Evolutionary conservation across 2,797 vertebrate genomes (phyloP).

Genomic region (Simalia tracyae): DNA sequence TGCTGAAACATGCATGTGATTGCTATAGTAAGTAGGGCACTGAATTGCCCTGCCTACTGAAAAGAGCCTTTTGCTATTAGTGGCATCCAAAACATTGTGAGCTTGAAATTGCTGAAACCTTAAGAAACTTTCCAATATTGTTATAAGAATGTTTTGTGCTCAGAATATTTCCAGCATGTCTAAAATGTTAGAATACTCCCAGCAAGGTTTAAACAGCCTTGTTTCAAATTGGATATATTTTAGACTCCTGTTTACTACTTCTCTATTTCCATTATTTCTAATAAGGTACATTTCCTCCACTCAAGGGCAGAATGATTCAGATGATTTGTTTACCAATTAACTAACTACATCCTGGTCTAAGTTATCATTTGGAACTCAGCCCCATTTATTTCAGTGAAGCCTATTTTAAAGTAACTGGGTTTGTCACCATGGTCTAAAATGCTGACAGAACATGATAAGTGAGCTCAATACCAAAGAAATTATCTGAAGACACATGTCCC

Average conservation of each 20-base stretch:
- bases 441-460: background rate
- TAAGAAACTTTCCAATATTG: no score
- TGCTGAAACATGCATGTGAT: background rate
- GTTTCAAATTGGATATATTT: no score
- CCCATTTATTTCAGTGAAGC: background rate
- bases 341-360: background rate
- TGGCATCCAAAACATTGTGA: no score
- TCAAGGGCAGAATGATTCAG: background rate
- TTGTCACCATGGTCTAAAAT: background rate
- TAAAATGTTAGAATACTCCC: no score
- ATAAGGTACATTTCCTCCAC: background rate
- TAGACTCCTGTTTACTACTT: background rate
- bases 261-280: background rate
- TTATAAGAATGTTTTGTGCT: no score
- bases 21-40: background rate
- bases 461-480: background rate
- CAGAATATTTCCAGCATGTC: no score
- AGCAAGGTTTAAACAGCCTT: no score
- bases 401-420: background rate
- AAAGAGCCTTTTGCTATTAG: no score
- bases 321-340: background rate
- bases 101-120: no score
- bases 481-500: background rate
- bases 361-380: background rate
- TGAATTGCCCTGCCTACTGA: background rate